Evolutionary conservation across 2,113 vertebrate species (phyloP).

Genomic region (Cercocebus atys): DNA sequence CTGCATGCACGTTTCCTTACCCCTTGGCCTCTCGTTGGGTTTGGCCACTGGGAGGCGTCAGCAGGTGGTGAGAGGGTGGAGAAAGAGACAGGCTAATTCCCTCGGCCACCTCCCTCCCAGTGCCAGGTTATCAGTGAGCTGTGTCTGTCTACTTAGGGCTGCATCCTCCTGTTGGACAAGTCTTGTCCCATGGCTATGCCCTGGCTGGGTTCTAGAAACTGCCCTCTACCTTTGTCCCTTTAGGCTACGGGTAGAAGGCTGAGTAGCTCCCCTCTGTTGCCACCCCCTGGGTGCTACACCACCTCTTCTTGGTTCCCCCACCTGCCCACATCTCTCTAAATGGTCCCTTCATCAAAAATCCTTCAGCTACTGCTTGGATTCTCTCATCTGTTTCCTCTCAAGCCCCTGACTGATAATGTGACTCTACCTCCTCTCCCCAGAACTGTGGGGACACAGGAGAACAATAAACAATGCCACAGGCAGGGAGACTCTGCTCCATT

Average conservation of each 20-base stretch:
- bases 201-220: too few species aligned
- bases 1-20: fast-evolving
- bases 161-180: too few species aligned
- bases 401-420: not conserved
- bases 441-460: not conserved
- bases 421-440: not conserved
- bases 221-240: not conserved
- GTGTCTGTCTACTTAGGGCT: not conserved
- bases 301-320: fast-evolving
- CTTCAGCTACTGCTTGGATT: not conserved
- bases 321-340: not conserved
- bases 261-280: fast-evolving
- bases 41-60: not conserved
- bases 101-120: not conserved
- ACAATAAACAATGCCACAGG: not conserved
- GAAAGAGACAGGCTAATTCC: too few species aligned
- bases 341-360: not conserved
- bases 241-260: not conserved
- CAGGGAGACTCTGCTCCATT: not conserved
- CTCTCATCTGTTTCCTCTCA: not conserved
- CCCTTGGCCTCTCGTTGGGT: not conserved
- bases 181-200: not conserved
- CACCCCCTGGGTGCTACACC: not conserved
- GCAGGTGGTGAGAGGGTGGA: not conserved
- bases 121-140: fast-evolving